These are phyloP conservation scores for Bradysia coprophila DNA, from an alignment of 1,140 invertebrate genomes.

Conservation along the genomic window DNA sequence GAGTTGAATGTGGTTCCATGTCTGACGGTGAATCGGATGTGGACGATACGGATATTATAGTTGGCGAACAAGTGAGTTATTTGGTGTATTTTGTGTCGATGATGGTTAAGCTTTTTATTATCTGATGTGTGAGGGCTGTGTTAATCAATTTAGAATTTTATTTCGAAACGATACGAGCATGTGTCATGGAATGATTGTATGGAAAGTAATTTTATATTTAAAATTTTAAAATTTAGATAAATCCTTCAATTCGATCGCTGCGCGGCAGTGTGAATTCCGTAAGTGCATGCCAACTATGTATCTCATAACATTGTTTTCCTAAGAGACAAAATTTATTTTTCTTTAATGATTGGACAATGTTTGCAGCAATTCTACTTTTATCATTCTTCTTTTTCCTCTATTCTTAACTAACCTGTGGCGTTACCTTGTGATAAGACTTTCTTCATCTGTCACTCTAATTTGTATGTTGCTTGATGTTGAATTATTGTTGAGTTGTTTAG, in stretches of 20 bases:
- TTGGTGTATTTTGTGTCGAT: too few relatives aligned
- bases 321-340: background rate
- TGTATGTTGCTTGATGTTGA: too few relatives aligned
- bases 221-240: too few relatives aligned
- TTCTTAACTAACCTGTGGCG: background rate
- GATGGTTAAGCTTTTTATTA: too few relatives aligned
- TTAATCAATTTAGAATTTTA: too few relatives aligned
- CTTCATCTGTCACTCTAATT: too few relatives aligned
- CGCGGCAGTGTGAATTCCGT: constrained; percentile 17
- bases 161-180: too few relatives aligned
- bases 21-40: constrained; percentile 14
- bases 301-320: background rate
- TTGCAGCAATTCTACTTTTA: background rate
- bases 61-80: constrained; percentile 22
- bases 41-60: constrained; percentile 7
- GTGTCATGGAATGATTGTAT: too few relatives aligned
- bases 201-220: too few relatives aligned
- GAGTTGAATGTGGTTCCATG: background rate
- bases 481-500: too few relatives aligned
- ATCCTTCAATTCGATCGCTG: constrained; percentile 1
- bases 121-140: too few relatives aligned
- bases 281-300: constrained; percentile 25
- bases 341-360: background rate
- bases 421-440: too few relatives aligned
- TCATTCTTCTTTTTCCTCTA: background rate